Evolutionary conservation across 1,140 invertebrate species (phyloP), one percentile per base, ranked within the genome.

Genomic region (Solenopsis invicta): DNA sequence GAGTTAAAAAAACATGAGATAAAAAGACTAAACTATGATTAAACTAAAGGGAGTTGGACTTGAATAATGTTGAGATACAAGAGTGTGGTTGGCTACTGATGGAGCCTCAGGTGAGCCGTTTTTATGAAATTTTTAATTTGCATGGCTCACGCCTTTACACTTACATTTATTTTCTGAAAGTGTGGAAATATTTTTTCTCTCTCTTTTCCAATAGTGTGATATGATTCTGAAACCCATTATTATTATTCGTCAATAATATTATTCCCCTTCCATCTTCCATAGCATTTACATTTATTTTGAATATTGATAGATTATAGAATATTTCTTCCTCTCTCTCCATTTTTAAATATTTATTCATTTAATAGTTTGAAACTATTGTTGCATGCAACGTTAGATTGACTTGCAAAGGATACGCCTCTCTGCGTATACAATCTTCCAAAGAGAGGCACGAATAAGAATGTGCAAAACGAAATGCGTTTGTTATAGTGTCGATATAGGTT

Each of bases 41-140:
- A 72, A 86, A 87, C 64, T 75, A 88, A 91, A 91, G 93, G 94
- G 95, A 95, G 94, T 93, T 95, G 95, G 95, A 95, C 93, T 94
- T 95, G 94, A 94, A 94, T 94, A 94, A 93, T 61, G 93, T 95
- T 94, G 94, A 94, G 85, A 92, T 86, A 88, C 86, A 88, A 91
- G 87, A 85, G 91, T 72, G 89, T 81, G 89, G 90, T 92, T 93
- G 93, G 92, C 91, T 93, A 94, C 93, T 85, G 93, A 91, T 89
- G 94, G 92, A 91, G 92, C 92, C 93, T 93, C 91, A 95, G 94
- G 94, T 95, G 94, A 95, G 94, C 94, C 94, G 91, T 90, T 92
- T 88, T 85, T 88, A 78, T 91, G 90, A 84, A 89, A 89, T 86
- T 85, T 24, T 64, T 82, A 76, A 64, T 84, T 87, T 90, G 89